Evolutionary conservation across 2,797 vertebrate species (phyloP).

Genomic region (Myotis pilosus): DNA sequence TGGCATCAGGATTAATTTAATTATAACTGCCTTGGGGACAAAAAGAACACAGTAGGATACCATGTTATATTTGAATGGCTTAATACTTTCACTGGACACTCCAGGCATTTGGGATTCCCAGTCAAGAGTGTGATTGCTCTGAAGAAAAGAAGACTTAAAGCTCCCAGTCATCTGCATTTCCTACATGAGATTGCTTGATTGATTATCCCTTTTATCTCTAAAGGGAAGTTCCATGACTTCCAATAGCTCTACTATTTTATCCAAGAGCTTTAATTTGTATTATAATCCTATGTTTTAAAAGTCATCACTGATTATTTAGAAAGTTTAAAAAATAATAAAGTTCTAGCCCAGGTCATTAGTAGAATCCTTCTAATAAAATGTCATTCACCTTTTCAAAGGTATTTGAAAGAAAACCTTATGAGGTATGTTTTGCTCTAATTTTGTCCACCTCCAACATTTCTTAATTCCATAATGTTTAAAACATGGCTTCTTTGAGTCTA

Average conservation of each 20-base stretch:
- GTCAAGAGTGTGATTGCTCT: not conserved
- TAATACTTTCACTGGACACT: not conserved
- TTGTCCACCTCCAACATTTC: not conserved
- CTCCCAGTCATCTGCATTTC: not conserved
- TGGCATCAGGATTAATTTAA: conserved; percentile 76
- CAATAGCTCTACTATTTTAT: not conserved
- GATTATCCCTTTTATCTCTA: not conserved
- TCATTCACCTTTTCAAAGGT: not conserved
- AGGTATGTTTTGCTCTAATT: not conserved
- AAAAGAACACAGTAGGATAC: conserved; percentile 65
- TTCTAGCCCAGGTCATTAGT: not conserved
- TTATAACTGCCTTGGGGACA: conserved; percentile 64
- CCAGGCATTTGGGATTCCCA: not conserved
- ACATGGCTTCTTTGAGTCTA: not conserved
- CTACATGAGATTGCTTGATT: not conserved
- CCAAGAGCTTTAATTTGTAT: not conserved
- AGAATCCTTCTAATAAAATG: not conserved
- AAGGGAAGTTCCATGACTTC: not conserved
- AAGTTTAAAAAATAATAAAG: not conserved
- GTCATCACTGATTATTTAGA: not conserved
- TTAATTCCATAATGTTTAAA: not conserved
- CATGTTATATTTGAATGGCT: conserved; percentile 2
- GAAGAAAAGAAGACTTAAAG: not conserved
- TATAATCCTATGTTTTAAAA: not conserved
- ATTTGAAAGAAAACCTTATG: not conserved